Percentiles rank a stretch among this genome's conserved stretches.
These are phyloP conservation scores for Heliconius hermathena DNA, from an alignment of 1,140 invertebrate genomes.

Conservation along the genomic window DNA sequence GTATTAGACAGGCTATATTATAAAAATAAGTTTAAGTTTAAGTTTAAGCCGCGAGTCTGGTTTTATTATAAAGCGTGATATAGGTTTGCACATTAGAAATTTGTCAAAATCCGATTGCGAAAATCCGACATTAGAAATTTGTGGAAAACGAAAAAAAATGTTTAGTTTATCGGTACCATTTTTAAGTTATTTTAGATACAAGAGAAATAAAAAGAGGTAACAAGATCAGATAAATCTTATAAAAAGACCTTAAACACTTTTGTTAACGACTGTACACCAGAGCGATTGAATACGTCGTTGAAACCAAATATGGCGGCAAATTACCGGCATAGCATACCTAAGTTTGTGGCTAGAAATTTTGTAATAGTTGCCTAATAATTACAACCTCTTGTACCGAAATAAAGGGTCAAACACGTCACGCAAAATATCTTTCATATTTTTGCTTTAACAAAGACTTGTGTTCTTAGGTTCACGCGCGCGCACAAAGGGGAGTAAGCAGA, in stretches of 20 bases:
- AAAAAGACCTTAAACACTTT: not conserved
- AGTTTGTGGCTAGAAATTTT: constrained; percentile 12
- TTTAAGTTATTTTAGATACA: not conserved
- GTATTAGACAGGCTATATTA: no score
- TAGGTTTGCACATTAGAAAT: not conserved
- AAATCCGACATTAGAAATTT: not conserved
- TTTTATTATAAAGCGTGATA: not conserved
- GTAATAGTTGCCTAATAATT: constrained; percentile 5
- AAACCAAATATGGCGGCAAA: constrained; percentile 12
- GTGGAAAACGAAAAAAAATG: no score
- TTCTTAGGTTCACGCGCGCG: not conserved
- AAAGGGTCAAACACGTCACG: not conserved
- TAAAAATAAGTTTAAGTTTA: no score
- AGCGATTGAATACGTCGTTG: constrained; percentile 9
- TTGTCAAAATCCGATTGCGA: not conserved
- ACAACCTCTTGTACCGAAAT: not conserved
- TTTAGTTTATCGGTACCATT: no score
- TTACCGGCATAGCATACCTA: not conserved
- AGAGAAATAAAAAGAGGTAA: not conserved
- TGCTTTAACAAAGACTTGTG: not conserved
- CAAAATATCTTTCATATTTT: not conserved
- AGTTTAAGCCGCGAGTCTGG: no score
- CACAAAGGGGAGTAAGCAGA: not conserved
- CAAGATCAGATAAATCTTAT: not conserved
- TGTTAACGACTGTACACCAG: not conserved